These are phyloP conservation scores for Eclectus roratus DNA, from an alignment of 2,113 vertebrate species.

Conservation along the genomic window DNA sequence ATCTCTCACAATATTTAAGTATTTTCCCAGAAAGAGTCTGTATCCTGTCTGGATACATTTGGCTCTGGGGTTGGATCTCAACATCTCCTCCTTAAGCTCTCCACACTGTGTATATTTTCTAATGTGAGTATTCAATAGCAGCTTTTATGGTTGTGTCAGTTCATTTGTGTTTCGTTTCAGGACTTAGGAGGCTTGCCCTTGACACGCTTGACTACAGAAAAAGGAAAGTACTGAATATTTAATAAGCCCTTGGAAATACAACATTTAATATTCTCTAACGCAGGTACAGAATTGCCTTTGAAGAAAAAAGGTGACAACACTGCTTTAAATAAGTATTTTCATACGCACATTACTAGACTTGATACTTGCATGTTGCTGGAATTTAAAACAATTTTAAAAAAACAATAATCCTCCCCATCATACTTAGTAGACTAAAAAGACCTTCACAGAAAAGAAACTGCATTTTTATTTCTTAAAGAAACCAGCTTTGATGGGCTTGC, in stretches of 20 bases:
- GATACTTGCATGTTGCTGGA: neutral
- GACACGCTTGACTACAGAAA: slow-evolving; percentile 44
- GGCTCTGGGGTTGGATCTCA: neutral
- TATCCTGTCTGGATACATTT: neutral
- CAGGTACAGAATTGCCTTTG: slow-evolving; percentile 13
- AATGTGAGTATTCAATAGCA: neutral
- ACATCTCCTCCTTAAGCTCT: neutral
- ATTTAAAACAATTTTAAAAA: neutral
- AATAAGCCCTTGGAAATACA: slow-evolving; percentile 66
- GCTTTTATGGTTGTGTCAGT: slow-evolving; percentile 30
- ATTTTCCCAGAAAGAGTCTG: neutral
- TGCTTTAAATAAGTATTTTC: slow-evolving; percentile 12
- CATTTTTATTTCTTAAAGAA: neutral
- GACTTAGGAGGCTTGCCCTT: slow-evolving; percentile 56
- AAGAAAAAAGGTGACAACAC: neutral
- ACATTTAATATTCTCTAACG: slow-evolving; percentile 61
- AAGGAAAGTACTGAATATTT: slow-evolving; percentile 71
- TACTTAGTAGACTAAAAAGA: neutral
- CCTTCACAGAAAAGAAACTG: neutral
- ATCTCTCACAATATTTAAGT: neutral
- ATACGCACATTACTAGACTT: neutral
- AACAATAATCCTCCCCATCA: neutral
- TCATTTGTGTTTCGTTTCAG: slow-evolving; percentile 38
- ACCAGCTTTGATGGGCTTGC: neutral
- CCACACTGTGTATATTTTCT: neutral